Evolutionary conservation across 1,140 invertebrate species (phyloP), one percentile per base, ranked within the genome.

Genomic region (Anastatus disparis): DNA sequence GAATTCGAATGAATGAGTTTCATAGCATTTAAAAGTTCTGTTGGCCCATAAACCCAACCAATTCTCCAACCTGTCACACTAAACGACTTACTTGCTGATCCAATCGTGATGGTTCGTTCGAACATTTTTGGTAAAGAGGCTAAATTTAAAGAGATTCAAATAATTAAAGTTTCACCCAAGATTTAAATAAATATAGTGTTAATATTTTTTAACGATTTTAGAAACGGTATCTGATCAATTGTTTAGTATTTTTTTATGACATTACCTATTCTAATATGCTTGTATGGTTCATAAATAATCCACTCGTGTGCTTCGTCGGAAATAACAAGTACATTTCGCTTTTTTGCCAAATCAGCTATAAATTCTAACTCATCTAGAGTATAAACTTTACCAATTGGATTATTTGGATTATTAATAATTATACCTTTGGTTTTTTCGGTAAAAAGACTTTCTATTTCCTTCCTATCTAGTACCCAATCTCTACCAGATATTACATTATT

Each of bases 31-130:
- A 99, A 90, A 2, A 98, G 85, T 74, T 90, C 84, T 3, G 89
- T 88, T 0, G 95, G 94, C 4, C 94, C 95, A 82, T 99, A 95
- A 0, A 94, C 93, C 97, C 98, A 99, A 20, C 97, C 97, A 6
- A 92, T 89, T 88, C 97, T 97, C 96, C 95, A 97, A 2, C 98
- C 98, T 4, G 97, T 99, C 3, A 96, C 95, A 73, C 94, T 96
- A 84, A 99, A 99, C 0, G 96, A 97, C 88, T 99, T 99, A 0
- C 98, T 97, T 0, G 96, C 97, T 52, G 96, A 98, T 0, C 98
- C 96, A 76, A 99, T 92, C 0, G 97, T 99, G 20, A 99, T 93
- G 0, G 97, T 99, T 61, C 97, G 89, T 69, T 99, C 96, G 92
- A 95, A 99, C 97, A 99, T 99, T 4, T 88, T 96, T 9, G 97